Base-by-base conservation (phyloP, 2,888 invertebrate genomes). In the Ectemnius cavifrons region DNA sequence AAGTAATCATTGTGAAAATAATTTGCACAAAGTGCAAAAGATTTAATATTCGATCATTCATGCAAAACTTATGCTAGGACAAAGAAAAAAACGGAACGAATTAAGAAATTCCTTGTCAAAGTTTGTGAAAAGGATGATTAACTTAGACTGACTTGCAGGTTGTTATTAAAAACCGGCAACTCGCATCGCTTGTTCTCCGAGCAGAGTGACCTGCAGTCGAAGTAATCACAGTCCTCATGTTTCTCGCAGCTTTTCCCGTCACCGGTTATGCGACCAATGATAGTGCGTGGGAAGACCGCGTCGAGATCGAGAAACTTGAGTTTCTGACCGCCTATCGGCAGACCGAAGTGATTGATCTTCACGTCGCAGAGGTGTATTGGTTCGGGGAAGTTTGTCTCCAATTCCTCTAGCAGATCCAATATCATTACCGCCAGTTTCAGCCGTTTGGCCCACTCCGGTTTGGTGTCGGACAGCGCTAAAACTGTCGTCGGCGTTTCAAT, bases 291-390 rank as follows among this genome's bases (percentile, higher is more conserved):
- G 83, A 94, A 93, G 3, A 94, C 93, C 2, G 93, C 92, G 82
- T 94, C 94, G 23, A 94, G 89, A 89, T 95, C 94, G 45, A 95
- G 89, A 78, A 94, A 93, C 89, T 94, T 93, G n/a, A 94, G 88
- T 80, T 91, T 92, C 75, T 91, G 92, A 13, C 89, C 90, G 56
- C 92, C 92, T 52, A 90, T 89, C 2, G 92, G 91, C 0, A 94
- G 85, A 0, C 95, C 95, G 89, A 95, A 95, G 86, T 95, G 94
- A 73, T 93, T 92, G 74, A 94, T 91, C 89, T 95, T 94, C 0
- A 95, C 92, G 90, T 95, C 94, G 89, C 95, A 95, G 27, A 95
- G 89, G 84, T 94, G 92, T 73, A 95, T 91, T 0, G 94, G 93
- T 81, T 94, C 93, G 1, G 92, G 92, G 74, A 94, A 92, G 52